Evolutionary conservation across 2,888 invertebrate genomes (phyloP).

Genomic region (Periphyllus acericola): DNA sequence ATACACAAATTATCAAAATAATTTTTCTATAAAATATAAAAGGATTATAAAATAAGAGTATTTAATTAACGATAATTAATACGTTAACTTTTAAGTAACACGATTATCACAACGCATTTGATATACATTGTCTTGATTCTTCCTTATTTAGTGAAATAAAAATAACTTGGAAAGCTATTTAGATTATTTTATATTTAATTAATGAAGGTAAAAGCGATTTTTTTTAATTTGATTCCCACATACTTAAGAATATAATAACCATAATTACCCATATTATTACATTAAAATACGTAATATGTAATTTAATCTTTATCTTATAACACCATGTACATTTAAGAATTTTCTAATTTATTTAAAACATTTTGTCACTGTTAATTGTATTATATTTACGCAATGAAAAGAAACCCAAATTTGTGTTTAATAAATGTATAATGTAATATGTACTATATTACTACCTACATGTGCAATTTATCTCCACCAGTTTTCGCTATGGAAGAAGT

Average conservation of each 20-base stretch:
- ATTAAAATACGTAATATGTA: constrained; percentile 13
- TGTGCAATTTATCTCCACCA: not conserved
- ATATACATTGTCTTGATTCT: not conserved
- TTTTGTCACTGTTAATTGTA: not conserved
- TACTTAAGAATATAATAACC: not conserved
- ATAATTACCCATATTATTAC: not conserved
- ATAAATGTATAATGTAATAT: not conserved
- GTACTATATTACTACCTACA: not conserved
- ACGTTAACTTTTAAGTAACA: not conserved
- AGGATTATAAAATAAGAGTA: not conserved
- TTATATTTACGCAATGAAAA: not conserved
- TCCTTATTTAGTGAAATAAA: not conserved
- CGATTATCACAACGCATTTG: no score
- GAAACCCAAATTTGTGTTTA: not conserved
- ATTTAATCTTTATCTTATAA: not conserved
- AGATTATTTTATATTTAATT: not conserved
- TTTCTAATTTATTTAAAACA: not conserved
- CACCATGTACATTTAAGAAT: not conserved
- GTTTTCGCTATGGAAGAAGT: not conserved
- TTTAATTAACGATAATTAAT: not conserved
- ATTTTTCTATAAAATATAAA: not conserved
- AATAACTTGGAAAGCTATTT: not conserved
- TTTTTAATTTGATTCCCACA: constrained; percentile 37
- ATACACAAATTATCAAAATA: not conserved
- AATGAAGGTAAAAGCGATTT: not conserved